A percentile compares a stretch with the other conserved stretches of the same genome.
These are phyloP conservation scores for Rhinogobius similis DNA, from an alignment of 2,113 vertebrate genomes.

Conservation along the genomic window DNA sequence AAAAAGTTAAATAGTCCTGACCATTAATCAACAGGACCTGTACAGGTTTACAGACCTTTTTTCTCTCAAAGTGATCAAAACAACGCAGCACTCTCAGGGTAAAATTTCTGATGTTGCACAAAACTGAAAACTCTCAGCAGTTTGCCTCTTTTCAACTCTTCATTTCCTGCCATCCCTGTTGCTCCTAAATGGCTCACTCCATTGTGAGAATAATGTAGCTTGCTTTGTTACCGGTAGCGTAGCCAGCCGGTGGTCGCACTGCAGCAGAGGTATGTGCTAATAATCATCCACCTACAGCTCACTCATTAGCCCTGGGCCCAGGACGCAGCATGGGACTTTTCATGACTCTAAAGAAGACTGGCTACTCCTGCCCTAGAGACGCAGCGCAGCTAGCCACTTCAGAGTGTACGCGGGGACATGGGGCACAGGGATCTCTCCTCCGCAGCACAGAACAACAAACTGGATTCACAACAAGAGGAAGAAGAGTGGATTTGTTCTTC, in stretches of 20 bases:
- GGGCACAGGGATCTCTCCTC: slow-evolving; percentile 22
- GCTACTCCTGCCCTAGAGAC: slow-evolving; percentile 21
- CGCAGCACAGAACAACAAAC: slow-evolving; percentile 15
- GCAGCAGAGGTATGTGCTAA: slow-evolving; percentile 59
- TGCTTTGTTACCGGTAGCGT: not conserved
- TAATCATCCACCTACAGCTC: slow-evolving; percentile 63
- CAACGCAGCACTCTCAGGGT: slow-evolving; percentile 6
- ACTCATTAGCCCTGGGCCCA: slow-evolving; percentile 59
- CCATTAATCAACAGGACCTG: not conserved
- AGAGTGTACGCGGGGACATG: slow-evolving; percentile 41
- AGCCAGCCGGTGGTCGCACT: slow-evolving; percentile 37
- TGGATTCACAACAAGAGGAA: slow-evolving; percentile 6
- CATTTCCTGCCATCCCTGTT: slow-evolving; percentile 22
- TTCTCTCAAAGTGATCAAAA: slow-evolving; percentile 30
- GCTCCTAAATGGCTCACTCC: slow-evolving; percentile 20
- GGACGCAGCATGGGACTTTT: slow-evolving; percentile 57
- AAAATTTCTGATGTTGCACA: slow-evolving; percentile 16
- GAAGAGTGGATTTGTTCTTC: not conserved
- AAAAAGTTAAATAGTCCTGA: not conserved
- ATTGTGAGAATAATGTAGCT: slow-evolving; percentile 19
- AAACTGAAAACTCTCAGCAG: slow-evolving; percentile 20
- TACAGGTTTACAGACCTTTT: slow-evolving; percentile 20
- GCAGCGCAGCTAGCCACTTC: slow-evolving; percentile 8
- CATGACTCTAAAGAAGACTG: slow-evolving; percentile 48
- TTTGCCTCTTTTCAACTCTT: slow-evolving; percentile 15